Base-by-base conservation (phyloP, 2,113 vertebrate species). In the Catharus fuscescens region DNA sequence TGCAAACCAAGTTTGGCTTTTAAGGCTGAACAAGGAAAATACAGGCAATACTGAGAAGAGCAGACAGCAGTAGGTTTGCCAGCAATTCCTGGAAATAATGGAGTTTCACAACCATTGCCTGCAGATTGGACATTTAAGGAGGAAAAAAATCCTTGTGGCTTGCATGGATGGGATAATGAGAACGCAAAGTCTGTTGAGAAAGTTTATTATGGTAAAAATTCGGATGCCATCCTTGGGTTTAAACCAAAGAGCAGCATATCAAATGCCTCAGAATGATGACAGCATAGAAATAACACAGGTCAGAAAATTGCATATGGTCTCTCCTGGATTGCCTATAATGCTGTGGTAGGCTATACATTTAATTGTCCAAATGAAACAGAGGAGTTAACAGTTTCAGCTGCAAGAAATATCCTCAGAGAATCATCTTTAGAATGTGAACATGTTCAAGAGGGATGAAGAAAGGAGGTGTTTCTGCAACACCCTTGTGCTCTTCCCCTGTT, bases 71-170 rank as follows among this genome's bases (percentile, higher is more conserved):
- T 86, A 80, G 61, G 76, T 80, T 79, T 96, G 88, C 95, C 97
- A 97, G 85, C 86, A 95, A 40, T 98, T 98, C 98, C 96, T 98
- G 96, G 96, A 98, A 98, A 86, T 97, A 94, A 89, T 88, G 91
- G 88, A 82, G 85, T 98, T 97, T 97, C 97, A 95, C 92, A 97
- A 90, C 84, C 90, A 73, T 92, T 93, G 60, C 81, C 85, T 93
- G 81, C 59, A 95, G 62, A 96, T 84, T 92, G 73, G 67, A 80
- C 29, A n/a, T 93, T 94, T 92, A 92, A 80, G 76, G 88, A 91
- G 83, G 78, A 69, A 88, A 94, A 89, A 78, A 94, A 95, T 36
- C 80, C 59, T 48, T 87, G 73, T 85, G 91, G 85, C 83, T 95
- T 89, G 38, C 28, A 53, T 50, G 64, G 69, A 21, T 80, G 70